Conservation (phyloP, 1,140 invertebrate genomes). For the Trigoniulus corallinus region DNA sequence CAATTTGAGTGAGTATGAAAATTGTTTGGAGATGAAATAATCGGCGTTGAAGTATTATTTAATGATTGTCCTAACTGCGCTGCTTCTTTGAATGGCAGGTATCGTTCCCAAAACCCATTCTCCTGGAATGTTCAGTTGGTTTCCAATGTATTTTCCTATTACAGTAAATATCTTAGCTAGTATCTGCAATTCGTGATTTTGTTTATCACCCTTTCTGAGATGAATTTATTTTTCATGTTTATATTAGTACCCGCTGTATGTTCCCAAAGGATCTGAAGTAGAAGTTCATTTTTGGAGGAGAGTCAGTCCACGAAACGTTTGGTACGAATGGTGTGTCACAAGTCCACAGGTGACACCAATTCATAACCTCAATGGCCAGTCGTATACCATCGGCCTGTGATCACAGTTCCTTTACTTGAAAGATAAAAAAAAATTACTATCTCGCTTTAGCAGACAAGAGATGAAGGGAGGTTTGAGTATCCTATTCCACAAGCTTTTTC, state of each 20-base stretch:
- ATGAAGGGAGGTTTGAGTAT: too few relatives aligned
- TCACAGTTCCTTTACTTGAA: too few relatives aligned
- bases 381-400: slow-evolving; percentile 44
- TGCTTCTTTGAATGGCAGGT: slow-evolving; percentile 18
- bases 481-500: too few relatives aligned
- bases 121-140: slow-evolving; percentile 90
- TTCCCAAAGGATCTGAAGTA: slow-evolving; percentile 49
- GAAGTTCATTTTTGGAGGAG: slow-evolving; percentile 72
- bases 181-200: too few relatives aligned
- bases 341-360: slow-evolving; percentile 43
- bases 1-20: slow-evolving; percentile 51
- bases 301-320: slow-evolving; percentile 58
- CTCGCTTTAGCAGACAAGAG: too few relatives aligned
- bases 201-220: too few relatives aligned
- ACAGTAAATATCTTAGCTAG: slow-evolving; percentile 38
- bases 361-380: slow-evolving; percentile 66
- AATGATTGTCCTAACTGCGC: slow-evolving; percentile 3
- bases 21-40: neutral
- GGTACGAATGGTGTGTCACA: slow-evolving; percentile 87
- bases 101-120: slow-evolving; percentile 78
- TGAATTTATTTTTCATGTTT: neutral
- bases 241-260: slow-evolving; percentile 51
- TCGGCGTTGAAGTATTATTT: neutral
- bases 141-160: slow-evolving; percentile 86
- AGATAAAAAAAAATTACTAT: too few relatives aligned